Conservation (phyloP, 2,888 invertebrate species). For the Zygothrica quintamaculata region DNA sequence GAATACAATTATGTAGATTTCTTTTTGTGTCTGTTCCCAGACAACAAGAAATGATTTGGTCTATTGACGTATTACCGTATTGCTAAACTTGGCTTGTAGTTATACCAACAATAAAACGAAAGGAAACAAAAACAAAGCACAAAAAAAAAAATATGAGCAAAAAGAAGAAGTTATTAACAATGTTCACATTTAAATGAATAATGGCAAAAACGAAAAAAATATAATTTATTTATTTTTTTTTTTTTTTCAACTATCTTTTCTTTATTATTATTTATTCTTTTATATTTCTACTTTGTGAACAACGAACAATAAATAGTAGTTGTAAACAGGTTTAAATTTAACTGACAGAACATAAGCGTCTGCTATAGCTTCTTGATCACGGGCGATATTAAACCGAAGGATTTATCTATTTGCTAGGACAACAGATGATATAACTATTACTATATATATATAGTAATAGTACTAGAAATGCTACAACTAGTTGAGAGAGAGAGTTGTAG, state of each 20-base stretch:
- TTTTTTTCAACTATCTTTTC: conserved; percentile 8
- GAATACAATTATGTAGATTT: too few species aligned
- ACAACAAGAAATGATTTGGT: neutral
- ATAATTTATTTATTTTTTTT: conserved; percentile 4
- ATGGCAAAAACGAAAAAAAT: conserved; percentile 12
- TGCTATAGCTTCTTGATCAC: too few species aligned
- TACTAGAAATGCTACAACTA: too few species aligned
- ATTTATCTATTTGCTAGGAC: too few species aligned
- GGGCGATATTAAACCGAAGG: too few species aligned
- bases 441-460: too few species aligned
- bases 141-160: conserved; percentile 1
- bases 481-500: too few species aligned
- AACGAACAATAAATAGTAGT: too few species aligned
- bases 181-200: conserved; percentile 20
- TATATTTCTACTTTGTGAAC: too few species aligned
- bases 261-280: conserved; percentile 4
- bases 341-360: too few species aligned
- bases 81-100: conserved; percentile 32
- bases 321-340: too few species aligned
- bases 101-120: conserved; percentile 7
- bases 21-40: neutral
- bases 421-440: too few species aligned
- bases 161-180: conserved; percentile 29
- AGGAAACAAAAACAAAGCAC: neutral
- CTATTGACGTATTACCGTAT: conserved; percentile 1